Evolutionary conservation across 2,797 vertebrate species (phyloP).

Genomic region (Cichlasoma orientale): DNA sequence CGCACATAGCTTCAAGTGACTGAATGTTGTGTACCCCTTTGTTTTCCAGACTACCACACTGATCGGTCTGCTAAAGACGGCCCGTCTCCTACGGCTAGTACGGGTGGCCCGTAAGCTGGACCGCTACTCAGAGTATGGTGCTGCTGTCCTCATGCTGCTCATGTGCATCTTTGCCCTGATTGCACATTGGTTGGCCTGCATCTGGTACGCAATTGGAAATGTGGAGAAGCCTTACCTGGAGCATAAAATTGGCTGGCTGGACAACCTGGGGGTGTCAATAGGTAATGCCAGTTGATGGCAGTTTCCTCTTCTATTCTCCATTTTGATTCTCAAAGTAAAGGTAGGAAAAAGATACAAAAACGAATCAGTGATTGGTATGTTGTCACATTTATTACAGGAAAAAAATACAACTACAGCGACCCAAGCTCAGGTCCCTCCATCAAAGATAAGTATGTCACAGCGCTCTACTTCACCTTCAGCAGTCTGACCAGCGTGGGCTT

Average conservation of each 20-base stretch:
- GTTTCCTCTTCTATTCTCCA: neutral
- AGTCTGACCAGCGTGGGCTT: conserved; percentile 99
- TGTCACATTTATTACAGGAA: conserved; percentile 72
- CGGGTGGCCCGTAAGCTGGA: conserved; percentile 96
- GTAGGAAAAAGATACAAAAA: neutral
- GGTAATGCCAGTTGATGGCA: conserved; percentile 30
- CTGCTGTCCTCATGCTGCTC: conserved; percentile 96
- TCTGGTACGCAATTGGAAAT: conserved; percentile 99
- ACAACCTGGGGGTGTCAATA: conserved; percentile 95
- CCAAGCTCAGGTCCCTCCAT: conserved; percentile 95
- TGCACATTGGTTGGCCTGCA: conserved; percentile 98
- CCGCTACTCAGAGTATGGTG: conserved; percentile 97
- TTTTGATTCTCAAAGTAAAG: neutral
- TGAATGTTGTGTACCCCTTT: neutral
- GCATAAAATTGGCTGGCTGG: conserved; percentile 98
- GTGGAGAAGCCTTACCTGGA: conserved; percentile 96
- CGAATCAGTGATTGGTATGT: neutral
- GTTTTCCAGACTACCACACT: conserved; percentile 91
- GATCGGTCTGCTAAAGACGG: conserved; percentile 97
- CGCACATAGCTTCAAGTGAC: neutral
- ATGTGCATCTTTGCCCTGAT: conserved; percentile 99
- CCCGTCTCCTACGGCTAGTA: conserved; percentile 92
- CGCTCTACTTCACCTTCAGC: conserved; percentile 99
- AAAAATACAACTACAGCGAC: conserved; percentile 96
- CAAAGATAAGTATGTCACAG: conserved; percentile 99